phyloP scores from a whole-genome alignment of 2,113 vertebrate species.

The Tragelaphus strepsiceros region DNA sequence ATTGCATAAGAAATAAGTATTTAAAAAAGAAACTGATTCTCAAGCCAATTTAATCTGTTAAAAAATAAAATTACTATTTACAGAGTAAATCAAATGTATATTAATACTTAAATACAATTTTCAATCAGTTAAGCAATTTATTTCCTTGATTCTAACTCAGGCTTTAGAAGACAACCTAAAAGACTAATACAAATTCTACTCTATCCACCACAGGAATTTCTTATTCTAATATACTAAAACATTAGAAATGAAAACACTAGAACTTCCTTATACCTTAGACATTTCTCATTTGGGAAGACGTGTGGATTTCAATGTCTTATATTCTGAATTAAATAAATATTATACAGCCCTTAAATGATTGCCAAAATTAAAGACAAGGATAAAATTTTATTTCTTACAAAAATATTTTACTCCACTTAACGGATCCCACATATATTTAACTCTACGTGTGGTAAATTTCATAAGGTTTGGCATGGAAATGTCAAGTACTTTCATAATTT shows the following conservation, averaged over 20 bases:
- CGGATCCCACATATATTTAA: background rate
- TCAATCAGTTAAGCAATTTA: background rate
- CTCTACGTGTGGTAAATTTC: background rate
- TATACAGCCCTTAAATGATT: background rate
- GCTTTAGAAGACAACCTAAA: constrained; percentile 18
- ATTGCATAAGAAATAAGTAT: background rate
- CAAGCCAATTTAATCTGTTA: background rate
- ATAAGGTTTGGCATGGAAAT: background rate
- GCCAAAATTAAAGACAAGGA: background rate
- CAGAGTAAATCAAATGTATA: background rate
- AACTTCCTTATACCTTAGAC: background rate
- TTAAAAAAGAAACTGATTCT: background rate
- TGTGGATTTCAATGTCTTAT: background rate
- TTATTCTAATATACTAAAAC: background rate
- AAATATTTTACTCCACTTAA: background rate
- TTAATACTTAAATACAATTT: constrained; percentile 29
- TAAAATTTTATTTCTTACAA: background rate
- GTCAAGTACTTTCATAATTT: constrained; percentile 1
- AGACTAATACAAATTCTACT: background rate
- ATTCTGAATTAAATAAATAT: background rate
- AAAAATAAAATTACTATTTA: constrained; percentile 29
- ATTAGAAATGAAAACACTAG: background rate
- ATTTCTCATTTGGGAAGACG: background rate
- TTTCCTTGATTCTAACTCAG: background rate
- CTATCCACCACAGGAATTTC: background rate